Evolutionary conservation across 2,888 invertebrate species (phyloP), one percentile per base, ranked within the genome.

Genomic region (Philereme transversata): DNA sequence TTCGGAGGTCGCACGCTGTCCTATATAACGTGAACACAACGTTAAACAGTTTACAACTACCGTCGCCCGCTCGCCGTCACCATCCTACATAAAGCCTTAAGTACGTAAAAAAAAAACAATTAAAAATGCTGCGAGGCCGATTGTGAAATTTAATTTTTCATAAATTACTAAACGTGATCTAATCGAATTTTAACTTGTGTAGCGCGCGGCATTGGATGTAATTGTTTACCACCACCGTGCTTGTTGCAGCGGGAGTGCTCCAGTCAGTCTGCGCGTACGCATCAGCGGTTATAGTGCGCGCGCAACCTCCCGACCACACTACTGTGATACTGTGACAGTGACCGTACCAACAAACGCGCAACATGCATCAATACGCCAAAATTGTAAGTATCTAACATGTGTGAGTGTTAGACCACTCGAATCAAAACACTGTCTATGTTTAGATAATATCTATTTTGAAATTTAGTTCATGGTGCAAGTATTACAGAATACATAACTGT

Each of bases 21-120:
- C 91, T 91, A 91, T 91, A 91, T 89, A 90, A 89, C 85, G 79
- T 78, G 83, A 79, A 75, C 79, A 76, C 82, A 75, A 79, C 76
- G 82, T 78, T 74, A 80, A 78, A 83, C 76, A 77, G 84, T 85
- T 86, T 89, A 89, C 88, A 82, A 84, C 85, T 82, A 81, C 76
- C 78, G 76, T 77, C 81, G 84, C 86, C 78, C 84, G 83, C 88
- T 81, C 77, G 78, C 84, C 76, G 87, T 83, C 78, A 84, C 86
- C 88, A 88, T 76, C 84, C 78, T 76, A 76, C 78, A 76, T 75
- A 77, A 64, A 73, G 62, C 62, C 72, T 74, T 69, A 77, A 74
- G 88, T 88, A 88, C 87, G 85, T 89, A 84, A 83, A 77, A 75
- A 76, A 73, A 73, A 74, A 71, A 67, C 64, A 75, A 76, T 75